Evolutionary conservation across 2,113 vertebrate species (phyloP), one percentile per base, ranked within the genome.

Genomic region (Aspidoscelis tigris): DNA sequence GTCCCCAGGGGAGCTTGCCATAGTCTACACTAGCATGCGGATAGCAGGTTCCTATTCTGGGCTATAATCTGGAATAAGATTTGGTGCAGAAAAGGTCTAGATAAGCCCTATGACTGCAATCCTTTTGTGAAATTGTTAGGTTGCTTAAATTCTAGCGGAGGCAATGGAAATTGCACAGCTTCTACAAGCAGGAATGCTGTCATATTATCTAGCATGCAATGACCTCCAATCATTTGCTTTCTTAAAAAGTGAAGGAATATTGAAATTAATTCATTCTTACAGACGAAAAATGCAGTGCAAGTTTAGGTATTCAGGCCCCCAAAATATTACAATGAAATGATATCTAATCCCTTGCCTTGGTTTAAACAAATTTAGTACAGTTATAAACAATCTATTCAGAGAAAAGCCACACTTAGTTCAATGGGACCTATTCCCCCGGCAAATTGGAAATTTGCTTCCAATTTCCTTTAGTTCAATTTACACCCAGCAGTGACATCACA

Each of bases 331-430:
- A 65, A 53, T 83, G 26, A 50, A 64, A 10, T 71, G 6, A 39
- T 10, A 66, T 5, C 43, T 55, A 79, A 41, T 24, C 3, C 26
- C 14, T 39, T 20, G 20, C 55, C 47, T 78, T 64, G 3, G 53
- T 76, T 68, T 76, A 71, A 93, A 88, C 77, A 43, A 83, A 41
- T 72, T 41, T 75, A 91, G 69, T 93, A n/a, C 64, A 78, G 83
- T 7, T 80, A 75, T 85, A 44, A 39, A 14, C 16, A 39, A 39
- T 70, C 69, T 70, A 39, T 6, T 70, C 69, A 70, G 5, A 70
- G 11, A 39, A 39, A 70, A 70, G 14, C n/a, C n/a, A n/a, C 10
- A 14, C n/a, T 39, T 12, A 14, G 33, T 70, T 70, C 69, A 70
- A 18, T 12, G 26, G 33, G 69, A 70, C n/a, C 33, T 39, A 39